These are phyloP conservation scores for Stramonita haemastoma DNA, from an alignment of 2,888 invertebrate species.

Conservation along the genomic window DNA sequence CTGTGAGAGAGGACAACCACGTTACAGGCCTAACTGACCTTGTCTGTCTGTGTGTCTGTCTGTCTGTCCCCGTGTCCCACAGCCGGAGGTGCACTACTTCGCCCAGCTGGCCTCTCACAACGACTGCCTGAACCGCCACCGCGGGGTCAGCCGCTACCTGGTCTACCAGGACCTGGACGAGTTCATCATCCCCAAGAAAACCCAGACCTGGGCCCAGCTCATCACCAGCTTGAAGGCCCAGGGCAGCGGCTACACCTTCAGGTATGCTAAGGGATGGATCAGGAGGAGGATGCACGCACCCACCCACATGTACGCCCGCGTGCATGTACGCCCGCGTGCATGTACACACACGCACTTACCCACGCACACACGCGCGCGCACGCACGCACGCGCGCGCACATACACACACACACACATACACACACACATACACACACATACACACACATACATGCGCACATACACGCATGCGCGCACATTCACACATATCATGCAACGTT, in stretches of 20 bases:
- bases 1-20: too few species aligned
- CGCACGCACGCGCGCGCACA: too few species aligned
- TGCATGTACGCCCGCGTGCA: background rate
- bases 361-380: too few species aligned
- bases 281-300: background rate
- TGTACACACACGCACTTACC: too few species aligned
- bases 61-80: background rate
- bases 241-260: conserved; percentile 19
- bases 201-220: conserved; percentile 60
- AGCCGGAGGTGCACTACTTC: conserved; percentile 72
- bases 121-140: conserved; percentile 73
- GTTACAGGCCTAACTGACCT: too few species aligned
- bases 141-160: conserved; percentile 59
- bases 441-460: too few species aligned
- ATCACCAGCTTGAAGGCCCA: conserved; percentile 25
- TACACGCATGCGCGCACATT: too few species aligned
- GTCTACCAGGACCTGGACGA: conserved; percentile 75
- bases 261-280: conserved; percentile 30
- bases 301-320: background rate
- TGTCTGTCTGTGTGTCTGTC: too few species aligned
- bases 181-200: conserved; percentile 69
- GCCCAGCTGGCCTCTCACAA: conserved; percentile 74
- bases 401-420: too few species aligned
- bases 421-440: too few species aligned
- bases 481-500: too few species aligned